Evolutionary conservation across 2,797 vertebrate genomes (phyloP).

Genomic region (Myiotriccus ornatus): DNA sequence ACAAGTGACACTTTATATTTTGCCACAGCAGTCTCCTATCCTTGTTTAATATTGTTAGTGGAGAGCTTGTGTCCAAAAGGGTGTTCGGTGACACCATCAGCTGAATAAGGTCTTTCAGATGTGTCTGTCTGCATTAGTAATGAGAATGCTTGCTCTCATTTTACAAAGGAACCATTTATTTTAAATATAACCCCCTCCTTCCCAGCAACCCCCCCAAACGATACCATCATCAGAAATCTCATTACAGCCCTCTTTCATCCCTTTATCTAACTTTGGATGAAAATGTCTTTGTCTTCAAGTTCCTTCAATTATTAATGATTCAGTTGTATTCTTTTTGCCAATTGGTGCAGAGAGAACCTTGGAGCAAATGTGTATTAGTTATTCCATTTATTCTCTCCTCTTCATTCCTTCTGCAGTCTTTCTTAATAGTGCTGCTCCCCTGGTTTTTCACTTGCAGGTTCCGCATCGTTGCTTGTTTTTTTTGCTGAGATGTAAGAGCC

Average conservation of each 20-base stretch:
- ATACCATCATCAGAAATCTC: constrained; percentile 12
- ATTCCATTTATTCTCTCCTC: constrained; percentile 19
- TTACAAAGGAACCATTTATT: constrained; percentile 46
- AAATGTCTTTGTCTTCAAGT: constrained; percentile 56
- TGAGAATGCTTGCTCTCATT: constrained; percentile 33
- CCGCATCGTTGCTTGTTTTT: background rate
- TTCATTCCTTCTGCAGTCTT: background rate
- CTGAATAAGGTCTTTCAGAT: constrained; percentile 68
- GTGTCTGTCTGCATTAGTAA: background rate
- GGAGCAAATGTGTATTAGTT: constrained; percentile 15
- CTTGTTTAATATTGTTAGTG: constrained; percentile 54
- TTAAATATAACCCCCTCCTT: constrained; percentile 40
- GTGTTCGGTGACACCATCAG: constrained; percentile 32
- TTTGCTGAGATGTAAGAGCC: background rate
- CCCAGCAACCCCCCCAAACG: background rate
- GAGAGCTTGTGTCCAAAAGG: constrained; percentile 37
- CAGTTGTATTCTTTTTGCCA: constrained; percentile 51
- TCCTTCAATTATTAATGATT: constrained; percentile 49
- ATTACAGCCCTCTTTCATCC: constrained; percentile 33
- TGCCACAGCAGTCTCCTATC: constrained; percentile 21
- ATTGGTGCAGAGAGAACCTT: constrained; percentile 23
- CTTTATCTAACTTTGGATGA: constrained; percentile 10
- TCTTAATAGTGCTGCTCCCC: background rate
- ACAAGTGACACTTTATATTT: constrained; percentile 53
- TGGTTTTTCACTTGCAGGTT: background rate